These are phyloP conservation scores for Xenentodon cancila DNA, from an alignment of 2,797 vertebrate species.

Conservation along the genomic window DNA sequence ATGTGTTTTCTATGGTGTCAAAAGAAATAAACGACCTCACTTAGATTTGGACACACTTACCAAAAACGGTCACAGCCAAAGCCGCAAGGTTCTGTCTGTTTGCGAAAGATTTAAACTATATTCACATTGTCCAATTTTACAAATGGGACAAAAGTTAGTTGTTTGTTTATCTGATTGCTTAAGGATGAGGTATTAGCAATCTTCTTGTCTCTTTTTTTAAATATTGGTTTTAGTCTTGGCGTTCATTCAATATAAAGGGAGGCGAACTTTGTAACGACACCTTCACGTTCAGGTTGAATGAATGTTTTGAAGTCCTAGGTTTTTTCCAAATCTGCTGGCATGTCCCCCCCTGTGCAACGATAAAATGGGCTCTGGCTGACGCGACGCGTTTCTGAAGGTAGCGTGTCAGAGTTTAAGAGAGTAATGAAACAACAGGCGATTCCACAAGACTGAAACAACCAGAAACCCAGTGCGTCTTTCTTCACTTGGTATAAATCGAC, in stretches of 20 bases:
- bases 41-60: slow-evolving; percentile 46
- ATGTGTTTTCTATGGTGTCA: slow-evolving; percentile 47
- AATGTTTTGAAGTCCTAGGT: slow-evolving; percentile 22
- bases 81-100: slow-evolving; percentile 21
- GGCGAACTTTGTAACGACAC: not conserved
- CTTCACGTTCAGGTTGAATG: not conserved
- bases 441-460: too few relatives aligned
- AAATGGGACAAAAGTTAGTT: not conserved
- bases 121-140: not conserved
- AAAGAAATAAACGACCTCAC: slow-evolving; percentile 69
- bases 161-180: not conserved
- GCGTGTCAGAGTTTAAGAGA: too few relatives aligned
- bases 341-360: slow-evolving; percentile 39
- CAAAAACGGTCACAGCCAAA: slow-evolving; percentile 57
- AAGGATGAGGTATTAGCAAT: not conserved
- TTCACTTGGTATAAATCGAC: too few relatives aligned
- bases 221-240: too few relatives aligned
- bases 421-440: too few relatives aligned
- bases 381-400: slow-evolving; percentile 8
- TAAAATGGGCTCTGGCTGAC: slow-evolving; percentile 46
- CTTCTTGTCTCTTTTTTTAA: too few relatives aligned
- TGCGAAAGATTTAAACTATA: not conserved
- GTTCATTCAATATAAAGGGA: too few relatives aligned
- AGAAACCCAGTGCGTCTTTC: too few relatives aligned
- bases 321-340: slow-evolving; percentile 44